Base-by-base conservation (phyloP, 2,888 invertebrate species). In the Eristalinus sepulchralis region DNA sequence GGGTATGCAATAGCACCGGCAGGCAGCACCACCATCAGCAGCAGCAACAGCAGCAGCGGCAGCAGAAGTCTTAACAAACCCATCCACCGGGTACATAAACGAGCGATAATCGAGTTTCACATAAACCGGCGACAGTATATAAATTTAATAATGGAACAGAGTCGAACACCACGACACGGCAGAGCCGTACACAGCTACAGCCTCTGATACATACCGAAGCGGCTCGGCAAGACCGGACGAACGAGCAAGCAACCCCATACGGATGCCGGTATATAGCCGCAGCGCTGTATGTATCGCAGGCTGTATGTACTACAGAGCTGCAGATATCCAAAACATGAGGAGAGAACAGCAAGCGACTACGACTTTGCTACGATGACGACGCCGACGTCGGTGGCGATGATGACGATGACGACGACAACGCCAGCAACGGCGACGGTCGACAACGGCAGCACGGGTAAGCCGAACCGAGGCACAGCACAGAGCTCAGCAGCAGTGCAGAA, bases 71-170 rank as follows among this genome's bases (percentile, higher is more conserved):
- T 66, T 66, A 76, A 36, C 70, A 66, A 77, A 63, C 72, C 47
- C 57, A 47, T 73, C 59, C 55, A 55, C 70, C 75, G 39, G 82
- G 85, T 86, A 86, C 39, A 86, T 86, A 86, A 86, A 62, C 75
- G 75, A 83, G 70, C 73, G 68, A 86, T 79, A 86, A 83, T 83
- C 83, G 64, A 86, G 83, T 86, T 86, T 33, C 71, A 86, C 31
- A 83, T 83, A 83, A 78, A 75, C 82, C 82, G 80, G 62, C 73
- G 59, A 47, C 62, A 86, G 79, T 86, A 86, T 62, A 86, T 83
- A 86, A 78, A 79, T 86, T 86, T 73, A 75, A 83, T 67, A 78
- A 75, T 82, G 82, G 31, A 76, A 82, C 60, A 75, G 82, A 59
- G 36, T 36, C 66, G 31, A 76, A 55, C 47, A 76, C 60, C 13